phyloP scores from a whole-genome alignment of 2,888 invertebrate species.

The Danaus chrysippus region DNA sequence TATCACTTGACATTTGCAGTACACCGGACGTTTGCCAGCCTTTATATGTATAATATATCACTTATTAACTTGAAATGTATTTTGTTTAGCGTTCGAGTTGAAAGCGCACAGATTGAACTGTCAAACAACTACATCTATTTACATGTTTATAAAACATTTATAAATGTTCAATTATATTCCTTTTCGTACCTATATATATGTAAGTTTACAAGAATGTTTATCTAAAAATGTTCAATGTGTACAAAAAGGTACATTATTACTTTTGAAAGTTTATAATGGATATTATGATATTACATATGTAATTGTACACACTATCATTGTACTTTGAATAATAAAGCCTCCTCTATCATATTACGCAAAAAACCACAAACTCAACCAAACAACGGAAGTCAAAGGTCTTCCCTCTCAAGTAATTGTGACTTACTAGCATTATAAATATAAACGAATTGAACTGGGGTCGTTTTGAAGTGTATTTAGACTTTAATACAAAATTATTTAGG shows the following conservation, averaged over 20 bases:
- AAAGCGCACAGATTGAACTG: too few species aligned
- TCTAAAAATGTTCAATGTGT: too few species aligned
- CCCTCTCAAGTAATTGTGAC: slow-evolving; percentile 61
- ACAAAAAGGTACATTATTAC: too few species aligned
- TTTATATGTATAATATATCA: slow-evolving; percentile 27
- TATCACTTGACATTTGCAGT: slow-evolving; percentile 61
- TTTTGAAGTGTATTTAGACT: neutral
- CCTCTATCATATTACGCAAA: slow-evolving; percentile 76
- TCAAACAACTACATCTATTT: too few species aligned
- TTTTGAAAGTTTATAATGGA: too few species aligned
- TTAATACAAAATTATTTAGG: neutral
- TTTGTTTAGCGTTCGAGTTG: neutral
- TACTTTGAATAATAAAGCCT: slow-evolving; percentile 59
- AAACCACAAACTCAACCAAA: slow-evolving; percentile 76
- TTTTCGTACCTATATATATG: too few species aligned
- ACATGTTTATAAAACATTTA: too few species aligned
- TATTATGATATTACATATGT: too few species aligned
- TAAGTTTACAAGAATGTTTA: too few species aligned
- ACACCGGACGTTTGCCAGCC: slow-evolving; percentile 64
- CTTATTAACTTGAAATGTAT: slow-evolving; percentile 19
- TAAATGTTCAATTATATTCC: too few species aligned
- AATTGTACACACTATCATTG: too few species aligned
- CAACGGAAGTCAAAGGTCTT: slow-evolving; percentile 70
- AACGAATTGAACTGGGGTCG: neutral
- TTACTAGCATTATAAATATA: slow-evolving; percentile 42